Evolutionary conservation across 2,888 invertebrate species (phyloP).

Genomic region (Entomobrya multifasciata): DNA sequence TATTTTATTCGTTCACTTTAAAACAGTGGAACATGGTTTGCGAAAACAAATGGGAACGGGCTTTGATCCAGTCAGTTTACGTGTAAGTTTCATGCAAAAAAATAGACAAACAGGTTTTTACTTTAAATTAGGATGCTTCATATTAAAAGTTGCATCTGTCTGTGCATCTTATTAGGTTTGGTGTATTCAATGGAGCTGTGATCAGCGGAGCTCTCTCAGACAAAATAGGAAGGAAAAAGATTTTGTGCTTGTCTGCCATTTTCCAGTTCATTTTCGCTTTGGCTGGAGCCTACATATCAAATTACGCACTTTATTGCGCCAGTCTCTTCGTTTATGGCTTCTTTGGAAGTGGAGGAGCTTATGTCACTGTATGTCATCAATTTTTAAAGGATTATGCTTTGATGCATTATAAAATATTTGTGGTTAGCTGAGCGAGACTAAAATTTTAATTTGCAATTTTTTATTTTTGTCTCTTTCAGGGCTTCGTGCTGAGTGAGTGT

Average conservation of each 20-base stretch:
- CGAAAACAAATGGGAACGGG: constrained; percentile 90
- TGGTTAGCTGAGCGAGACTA: too few relatives aligned
- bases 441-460: neutral
- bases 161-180: constrained; percentile 82
- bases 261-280: constrained; percentile 87
- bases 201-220: constrained; percentile 90
- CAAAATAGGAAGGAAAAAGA: constrained; percentile 88
- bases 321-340: constrained; percentile 86
- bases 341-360: constrained; percentile 74
- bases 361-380: constrained; percentile 43
- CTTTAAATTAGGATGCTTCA: too few relatives aligned
- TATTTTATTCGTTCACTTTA: constrained; percentile 62
- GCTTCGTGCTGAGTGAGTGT: constrained; percentile 82
- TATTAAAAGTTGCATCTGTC: too few relatives aligned
- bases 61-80: constrained; percentile 85
- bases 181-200: constrained; percentile 90
- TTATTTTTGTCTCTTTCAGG: constrained; percentile 76
- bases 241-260: constrained; percentile 89
- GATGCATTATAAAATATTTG: too few relatives aligned
- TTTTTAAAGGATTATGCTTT: too few relatives aligned
- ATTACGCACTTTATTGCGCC: constrained; percentile 80
- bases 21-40: constrained; percentile 90
- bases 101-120: too few relatives aligned
- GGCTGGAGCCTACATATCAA: constrained; percentile 89
- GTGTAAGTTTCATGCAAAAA: constrained; percentile 34